phyloP scores from a whole-genome alignment of 1,140 invertebrate species.

The Halictus rubicundus region DNA sequence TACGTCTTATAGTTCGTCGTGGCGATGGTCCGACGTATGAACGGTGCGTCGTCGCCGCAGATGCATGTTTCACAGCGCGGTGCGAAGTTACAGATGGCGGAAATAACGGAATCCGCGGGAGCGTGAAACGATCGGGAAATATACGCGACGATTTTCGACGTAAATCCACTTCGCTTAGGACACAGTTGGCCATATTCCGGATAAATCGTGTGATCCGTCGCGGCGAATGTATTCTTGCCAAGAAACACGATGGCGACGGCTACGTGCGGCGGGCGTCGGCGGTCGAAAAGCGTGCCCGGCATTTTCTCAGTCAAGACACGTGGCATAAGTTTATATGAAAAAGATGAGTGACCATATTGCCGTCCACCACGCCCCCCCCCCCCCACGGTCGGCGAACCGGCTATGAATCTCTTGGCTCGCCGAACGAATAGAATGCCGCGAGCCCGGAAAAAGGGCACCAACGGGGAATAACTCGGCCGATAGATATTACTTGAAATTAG shows the following conservation, averaged over 20 bases:
- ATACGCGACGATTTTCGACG: background rate
- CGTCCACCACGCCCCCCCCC: no score
- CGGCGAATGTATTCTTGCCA: slow-evolving; percentile 30
- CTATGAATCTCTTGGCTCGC: slow-evolving; percentile 15
- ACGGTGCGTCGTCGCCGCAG: no score
- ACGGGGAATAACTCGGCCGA: background rate
- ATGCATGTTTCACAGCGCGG: no score
- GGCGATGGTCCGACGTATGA: no score
- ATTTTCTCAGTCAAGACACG: slow-evolving; percentile 34
- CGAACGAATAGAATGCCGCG: background rate
- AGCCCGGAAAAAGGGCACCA: background rate
- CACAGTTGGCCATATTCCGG: slow-evolving; percentile 39
- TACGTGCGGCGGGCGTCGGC: no score
- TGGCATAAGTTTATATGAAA: slow-evolving; percentile 28
- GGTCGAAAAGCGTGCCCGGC: slow-evolving; percentile 27
- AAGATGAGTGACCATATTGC: slow-evolving; percentile 38
- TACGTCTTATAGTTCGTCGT: no score
- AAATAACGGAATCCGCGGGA: background rate
- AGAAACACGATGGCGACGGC: slow-evolving; percentile 9
- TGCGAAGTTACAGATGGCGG: no score
- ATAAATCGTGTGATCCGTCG: slow-evolving; percentile 27
- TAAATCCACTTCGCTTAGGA: slow-evolving; percentile 20
- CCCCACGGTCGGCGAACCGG: background rate
- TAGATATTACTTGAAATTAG: slow-evolving; percentile 33
- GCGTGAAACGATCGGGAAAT: background rate